A percentile compares a stretch with the other conserved stretches of the same genome.
Conservation (phyloP, 2,113 vertebrate species). For the Cranoglanis bouderius region DNA sequence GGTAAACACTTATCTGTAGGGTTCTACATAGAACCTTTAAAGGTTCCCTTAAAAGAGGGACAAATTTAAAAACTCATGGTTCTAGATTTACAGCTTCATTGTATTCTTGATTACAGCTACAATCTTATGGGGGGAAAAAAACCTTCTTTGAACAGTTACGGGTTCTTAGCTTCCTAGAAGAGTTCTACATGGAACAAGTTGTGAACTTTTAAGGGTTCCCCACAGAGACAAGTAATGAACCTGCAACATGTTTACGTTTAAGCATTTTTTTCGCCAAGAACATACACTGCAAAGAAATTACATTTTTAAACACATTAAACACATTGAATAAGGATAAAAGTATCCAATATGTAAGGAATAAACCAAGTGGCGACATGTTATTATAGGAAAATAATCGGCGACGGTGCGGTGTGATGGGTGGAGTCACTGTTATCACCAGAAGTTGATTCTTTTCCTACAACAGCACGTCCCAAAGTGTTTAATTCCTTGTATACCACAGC, state of each 20-base stretch:
- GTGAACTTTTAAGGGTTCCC: background rate
- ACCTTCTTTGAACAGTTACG: background rate
- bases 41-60: background rate
- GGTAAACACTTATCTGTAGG: no score
- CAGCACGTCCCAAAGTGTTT: background rate
- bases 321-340: background rate
- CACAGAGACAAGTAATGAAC: background rate
- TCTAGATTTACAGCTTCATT: background rate
- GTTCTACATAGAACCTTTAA: background rate
- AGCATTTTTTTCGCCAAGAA: background rate
- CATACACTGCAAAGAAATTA: background rate
- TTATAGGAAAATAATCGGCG: background rate
- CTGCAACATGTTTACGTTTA: background rate
- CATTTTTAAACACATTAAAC: no score
- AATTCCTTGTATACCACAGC: background rate
- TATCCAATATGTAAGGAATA: background rate
- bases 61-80: background rate
- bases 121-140: background rate
- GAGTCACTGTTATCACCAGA: background rate
- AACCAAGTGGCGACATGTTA: background rate
- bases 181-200: background rate
- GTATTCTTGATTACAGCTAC: background rate
- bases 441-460: background rate
- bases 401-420: no score
- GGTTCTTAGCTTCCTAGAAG: background rate